Evolutionary conservation across 35 echinoderm and acorn worm genomes (phyloP).

Genomic region (Hemicentrotus pulcherrimus): DNA sequence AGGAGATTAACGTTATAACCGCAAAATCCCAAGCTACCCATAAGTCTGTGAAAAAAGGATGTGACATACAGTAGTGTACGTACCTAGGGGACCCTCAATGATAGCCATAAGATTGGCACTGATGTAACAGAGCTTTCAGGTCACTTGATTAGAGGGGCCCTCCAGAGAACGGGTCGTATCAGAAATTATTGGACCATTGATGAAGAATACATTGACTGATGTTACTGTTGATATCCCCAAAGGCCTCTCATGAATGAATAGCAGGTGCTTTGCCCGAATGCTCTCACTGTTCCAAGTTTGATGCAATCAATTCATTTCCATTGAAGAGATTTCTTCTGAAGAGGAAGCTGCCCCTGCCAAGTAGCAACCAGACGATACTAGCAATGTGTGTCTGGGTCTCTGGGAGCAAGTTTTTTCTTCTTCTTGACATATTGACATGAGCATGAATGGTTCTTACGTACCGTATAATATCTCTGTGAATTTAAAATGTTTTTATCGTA

Average conservation of each 20-base stretch:
- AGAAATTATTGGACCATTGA: not conserved
- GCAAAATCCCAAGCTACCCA: not conserved
- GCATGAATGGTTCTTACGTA: too few species aligned
- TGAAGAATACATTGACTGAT: not conserved
- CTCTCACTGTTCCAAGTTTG: not conserved
- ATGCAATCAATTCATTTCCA: not conserved
- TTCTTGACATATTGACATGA: too few species aligned
- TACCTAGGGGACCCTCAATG: not conserved
- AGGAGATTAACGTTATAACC: not conserved
- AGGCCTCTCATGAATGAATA: constrained; percentile 11
- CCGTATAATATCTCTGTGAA: too few species aligned
- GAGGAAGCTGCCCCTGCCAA: not conserved
- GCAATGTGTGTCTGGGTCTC: too few species aligned
- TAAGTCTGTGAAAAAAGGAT: not conserved
- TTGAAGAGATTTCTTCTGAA: not conserved
- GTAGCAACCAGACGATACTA: not conserved
- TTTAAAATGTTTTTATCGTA: too few species aligned
- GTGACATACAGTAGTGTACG: too few species aligned
- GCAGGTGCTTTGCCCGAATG: not conserved
- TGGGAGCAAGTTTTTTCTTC: too few species aligned
- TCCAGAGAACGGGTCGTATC: not conserved
- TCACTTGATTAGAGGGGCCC: not conserved
- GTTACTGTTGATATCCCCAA: not conserved
- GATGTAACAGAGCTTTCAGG: not conserved
- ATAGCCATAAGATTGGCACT: not conserved